Conservation (phyloP, 2,888 invertebrate species). For the Dryomyza anilis region DNA sequence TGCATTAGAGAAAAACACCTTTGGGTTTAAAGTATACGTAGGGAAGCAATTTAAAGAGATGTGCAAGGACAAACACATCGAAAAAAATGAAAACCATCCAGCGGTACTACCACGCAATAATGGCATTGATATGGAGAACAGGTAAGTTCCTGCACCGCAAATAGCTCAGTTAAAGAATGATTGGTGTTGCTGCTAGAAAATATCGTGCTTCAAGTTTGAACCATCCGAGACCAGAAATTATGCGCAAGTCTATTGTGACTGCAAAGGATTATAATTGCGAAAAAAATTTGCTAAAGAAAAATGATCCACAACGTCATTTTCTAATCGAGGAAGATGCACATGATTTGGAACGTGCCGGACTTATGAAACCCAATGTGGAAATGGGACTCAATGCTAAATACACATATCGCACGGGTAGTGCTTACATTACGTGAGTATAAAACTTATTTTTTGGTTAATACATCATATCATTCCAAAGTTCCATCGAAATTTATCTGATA, state of each 20-base stretch:
- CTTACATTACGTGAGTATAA: constrained; percentile 41
- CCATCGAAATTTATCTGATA: no score
- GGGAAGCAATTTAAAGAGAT: constrained; percentile 27
- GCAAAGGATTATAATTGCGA: constrained; percentile 37
- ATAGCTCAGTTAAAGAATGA: no score
- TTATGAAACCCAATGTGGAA: constrained; percentile 22
- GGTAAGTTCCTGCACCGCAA: constrained; percentile 18
- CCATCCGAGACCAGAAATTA: constrained; percentile 42
- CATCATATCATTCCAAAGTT: background rate
- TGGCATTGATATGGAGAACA: constrained; percentile 36
- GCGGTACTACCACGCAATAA: constrained; percentile 18
- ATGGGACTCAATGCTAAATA: constrained; percentile 31
- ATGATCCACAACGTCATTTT: constrained; percentile 43
- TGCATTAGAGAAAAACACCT: constrained; percentile 38
- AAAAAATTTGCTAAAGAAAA: constrained; percentile 33
- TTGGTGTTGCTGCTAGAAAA: constrained; percentile 36
- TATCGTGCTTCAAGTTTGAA: constrained; percentile 40
- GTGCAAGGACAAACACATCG: background rate
- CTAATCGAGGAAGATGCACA: constrained; percentile 47
- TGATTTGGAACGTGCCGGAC: constrained; percentile 43
- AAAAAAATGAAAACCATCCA: constrained; percentile 3
- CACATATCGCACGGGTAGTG: constrained; percentile 45
- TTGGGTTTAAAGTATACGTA: constrained; percentile 37
- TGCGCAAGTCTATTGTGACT: constrained; percentile 35
- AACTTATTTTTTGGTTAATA: background rate